These are phyloP conservation scores for Takifugu rubripes DNA, from an alignment of 2,797 vertebrate genomes.

Conservation along the genomic window DNA sequence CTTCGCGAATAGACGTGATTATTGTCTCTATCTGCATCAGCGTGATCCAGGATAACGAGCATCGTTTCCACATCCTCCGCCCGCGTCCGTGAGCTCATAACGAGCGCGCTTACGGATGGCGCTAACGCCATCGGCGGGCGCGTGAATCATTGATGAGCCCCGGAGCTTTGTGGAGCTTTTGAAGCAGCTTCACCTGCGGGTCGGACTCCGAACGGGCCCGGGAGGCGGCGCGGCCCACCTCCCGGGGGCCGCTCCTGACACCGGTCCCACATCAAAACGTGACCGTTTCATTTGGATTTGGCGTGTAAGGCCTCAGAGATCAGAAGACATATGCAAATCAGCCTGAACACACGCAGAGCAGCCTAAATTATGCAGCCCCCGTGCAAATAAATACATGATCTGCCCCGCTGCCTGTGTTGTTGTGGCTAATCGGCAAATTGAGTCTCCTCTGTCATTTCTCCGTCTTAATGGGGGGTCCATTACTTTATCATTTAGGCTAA, in stretches of 20 bases:
- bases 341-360: conserved; percentile 10
- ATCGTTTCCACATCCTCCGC: conserved; percentile 14
- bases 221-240: conserved; percentile 44
- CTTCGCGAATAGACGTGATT: conserved; percentile 14
- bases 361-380: conserved; percentile 17
- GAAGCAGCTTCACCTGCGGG: conserved; percentile 55
- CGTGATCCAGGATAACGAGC: conserved; percentile 24
- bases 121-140: conserved; percentile 47
- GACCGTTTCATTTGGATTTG: conserved; percentile 17
- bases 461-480: conserved; percentile 66
- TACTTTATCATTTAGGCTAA: conserved; percentile 90
- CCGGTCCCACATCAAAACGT: conserved; percentile 34
- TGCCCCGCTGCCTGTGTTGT: conserved; percentile 13
- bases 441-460: conserved; percentile 7
- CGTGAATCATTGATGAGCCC: conserved; percentile 67
- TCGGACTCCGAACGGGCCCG: conserved; percentile 38
- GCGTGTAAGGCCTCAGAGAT: conserved; percentile 2
- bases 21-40: conserved; percentile 11
- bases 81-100: conserved; percentile 30
- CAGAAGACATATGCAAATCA: conserved; percentile 11
- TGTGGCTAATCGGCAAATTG: conserved; percentile 21
- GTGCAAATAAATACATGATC: conserved; percentile 16
- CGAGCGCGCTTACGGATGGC: conserved; percentile 44
- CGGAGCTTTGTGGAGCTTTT: conserved; percentile 40
- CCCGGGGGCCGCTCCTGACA: conserved; percentile 39